These are phyloP conservation scores for Micrasema longulum DNA, from an alignment of 1,140 invertebrate species.

Conservation along the genomic window DNA sequence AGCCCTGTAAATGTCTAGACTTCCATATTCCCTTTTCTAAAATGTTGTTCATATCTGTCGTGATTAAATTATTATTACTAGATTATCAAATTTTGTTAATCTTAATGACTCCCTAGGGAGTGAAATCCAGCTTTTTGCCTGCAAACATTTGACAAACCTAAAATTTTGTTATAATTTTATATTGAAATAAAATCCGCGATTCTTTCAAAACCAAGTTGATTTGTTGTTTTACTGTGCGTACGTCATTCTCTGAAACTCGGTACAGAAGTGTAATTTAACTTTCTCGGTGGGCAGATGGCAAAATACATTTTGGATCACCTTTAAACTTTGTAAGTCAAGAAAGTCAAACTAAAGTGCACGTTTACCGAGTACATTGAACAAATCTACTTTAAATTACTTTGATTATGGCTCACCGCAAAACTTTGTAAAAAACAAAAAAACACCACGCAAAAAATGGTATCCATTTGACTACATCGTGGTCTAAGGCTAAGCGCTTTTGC, in stretches of 20 bases:
- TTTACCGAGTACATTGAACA: not conserved
- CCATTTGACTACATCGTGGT: not conserved
- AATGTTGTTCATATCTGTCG: no score
- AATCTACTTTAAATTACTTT: not conserved
- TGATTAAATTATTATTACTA: no score
- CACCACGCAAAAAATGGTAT: not conserved
- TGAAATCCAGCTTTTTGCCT: no score
- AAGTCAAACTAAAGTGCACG: not conserved
- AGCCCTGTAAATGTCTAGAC: no score
- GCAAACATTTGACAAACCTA: no score
- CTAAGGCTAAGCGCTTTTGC: not conserved
- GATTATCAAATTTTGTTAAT: not conserved
- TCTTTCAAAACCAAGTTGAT: not conserved
- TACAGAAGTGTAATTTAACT: not conserved
- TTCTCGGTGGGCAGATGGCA: not conserved
- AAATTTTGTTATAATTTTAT: not conserved
- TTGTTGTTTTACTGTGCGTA: not conserved
- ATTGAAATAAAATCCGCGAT: not conserved
- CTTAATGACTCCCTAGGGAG: no score
- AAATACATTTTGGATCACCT: not conserved
- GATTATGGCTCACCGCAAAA: not conserved
- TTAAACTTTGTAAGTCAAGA: slow-evolving; percentile 15
- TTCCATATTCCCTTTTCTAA: no score
- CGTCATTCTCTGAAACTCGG: not conserved
- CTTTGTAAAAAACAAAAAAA: no score